These are phyloP conservation scores for Hylaeus volcanicus DNA, from an alignment of 1,140 invertebrate genomes.

Conservation along the genomic window DNA sequence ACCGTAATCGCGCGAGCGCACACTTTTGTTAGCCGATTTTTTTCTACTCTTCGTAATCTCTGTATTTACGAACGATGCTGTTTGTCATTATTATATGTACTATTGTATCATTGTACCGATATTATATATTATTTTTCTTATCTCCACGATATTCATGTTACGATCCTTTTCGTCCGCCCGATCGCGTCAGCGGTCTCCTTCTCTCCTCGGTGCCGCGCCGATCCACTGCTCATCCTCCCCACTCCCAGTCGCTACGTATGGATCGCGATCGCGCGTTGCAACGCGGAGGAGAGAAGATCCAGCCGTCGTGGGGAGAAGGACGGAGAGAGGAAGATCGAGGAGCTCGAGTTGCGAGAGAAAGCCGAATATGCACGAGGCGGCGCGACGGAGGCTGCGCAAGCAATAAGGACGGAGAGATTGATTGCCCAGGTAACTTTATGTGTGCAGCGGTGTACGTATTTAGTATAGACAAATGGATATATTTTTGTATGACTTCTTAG, in stretches of 20 bases:
- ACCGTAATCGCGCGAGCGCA: slow-evolving; percentile 16
- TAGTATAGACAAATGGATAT: too few species aligned
- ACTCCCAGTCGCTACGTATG: background rate
- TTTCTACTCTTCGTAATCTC: background rate
- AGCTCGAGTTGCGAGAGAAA: slow-evolving; percentile 11
- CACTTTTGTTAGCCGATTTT: too few species aligned
- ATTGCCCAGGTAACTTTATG: slow-evolving; percentile 10
- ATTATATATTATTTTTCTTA: slow-evolving; percentile 26
- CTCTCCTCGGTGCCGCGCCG: background rate
- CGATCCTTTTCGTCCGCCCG: background rate
- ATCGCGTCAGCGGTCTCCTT: slow-evolving; percentile 16
- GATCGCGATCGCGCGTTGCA: slow-evolving; percentile 34
- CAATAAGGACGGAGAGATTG: background rate
- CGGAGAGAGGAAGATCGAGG: slow-evolving; percentile 37
- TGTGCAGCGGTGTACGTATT: background rate
- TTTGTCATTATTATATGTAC: slow-evolving; percentile 9
- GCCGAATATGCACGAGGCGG: background rate
- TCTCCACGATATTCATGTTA: background rate
- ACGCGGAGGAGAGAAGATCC: slow-evolving; percentile 41
- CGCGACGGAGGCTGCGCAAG: background rate
- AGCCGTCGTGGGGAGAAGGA: slow-evolving; percentile 36
- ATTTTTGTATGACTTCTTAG: too few species aligned
- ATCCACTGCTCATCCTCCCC: background rate
- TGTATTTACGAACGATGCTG: background rate
- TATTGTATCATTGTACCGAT: slow-evolving; percentile 12